Base-by-base conservation (phyloP, 2,113 vertebrate genomes). In the Odontesthes bonariensis region DNA sequence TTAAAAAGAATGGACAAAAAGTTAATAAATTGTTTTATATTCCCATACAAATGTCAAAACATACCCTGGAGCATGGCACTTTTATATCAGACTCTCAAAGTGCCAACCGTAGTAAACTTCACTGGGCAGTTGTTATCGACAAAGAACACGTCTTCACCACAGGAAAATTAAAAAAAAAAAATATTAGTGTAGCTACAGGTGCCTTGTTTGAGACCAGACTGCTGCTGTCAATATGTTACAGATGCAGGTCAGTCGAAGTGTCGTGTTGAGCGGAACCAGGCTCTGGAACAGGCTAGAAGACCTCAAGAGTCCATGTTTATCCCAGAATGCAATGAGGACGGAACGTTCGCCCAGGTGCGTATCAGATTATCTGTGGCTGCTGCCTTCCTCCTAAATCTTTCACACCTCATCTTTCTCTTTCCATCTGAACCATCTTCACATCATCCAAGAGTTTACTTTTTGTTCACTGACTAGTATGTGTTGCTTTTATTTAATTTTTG, bases 231-330 rank as follows among this genome's bases (percentile, higher is more conserved):
- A 66, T 71, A 5, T 31, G 1, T 88, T 79, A 38, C 90, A 98
- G 97, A 98, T 82, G 95, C 93, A 47, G 96, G 95, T 78, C 96
- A 97, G 92, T 97, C 96, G 60, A 99, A 98, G 88, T 99, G 98
- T 88, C 95, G 93, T 12, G 73, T 93, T 78, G 98, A 99, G 84
- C 95, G 98, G 86, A 92, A 91, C 82, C 96, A 97, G 90, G 98
- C 97, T 1, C 75, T 98, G 86, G 97, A 99, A 78, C 96, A 96
- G 63, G 96, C 95, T 70, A 94, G 96, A 88, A 96, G 95, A 76
- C 97, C 97, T 5, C 98, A 97, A 91, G 97, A 98, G 92, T 95
- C 97, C 47, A 96, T 96, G 77, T 99, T 99, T 79, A 93, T 99
- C 90, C 98, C 98, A 1, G 96, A 99, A 84, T 99, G 98, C 91